Conservation (phyloP, 2,113 vertebrate species). For the Zosterops lateralis region DNA sequence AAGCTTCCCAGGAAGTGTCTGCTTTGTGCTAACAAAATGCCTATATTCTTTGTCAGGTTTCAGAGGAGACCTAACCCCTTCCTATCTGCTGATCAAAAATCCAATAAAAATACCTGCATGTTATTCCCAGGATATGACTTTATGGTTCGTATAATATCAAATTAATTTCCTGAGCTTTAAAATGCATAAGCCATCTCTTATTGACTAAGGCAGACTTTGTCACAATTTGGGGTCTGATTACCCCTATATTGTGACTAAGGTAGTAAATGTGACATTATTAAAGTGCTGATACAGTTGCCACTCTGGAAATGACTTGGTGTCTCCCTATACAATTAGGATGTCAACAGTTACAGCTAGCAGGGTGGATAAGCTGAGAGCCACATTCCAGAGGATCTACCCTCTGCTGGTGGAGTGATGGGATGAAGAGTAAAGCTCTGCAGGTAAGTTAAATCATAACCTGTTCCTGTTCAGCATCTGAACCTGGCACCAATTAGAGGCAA, state of each 20-base stretch:
- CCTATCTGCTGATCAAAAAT: conserved; percentile 20
- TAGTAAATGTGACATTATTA: background rate
- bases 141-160: background rate
- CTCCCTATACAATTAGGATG: background rate
- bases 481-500: background rate
- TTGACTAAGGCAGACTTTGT: background rate
- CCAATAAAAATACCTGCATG: conserved; percentile 10
- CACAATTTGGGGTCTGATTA: background rate
- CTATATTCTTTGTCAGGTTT: background rate
- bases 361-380: background rate
- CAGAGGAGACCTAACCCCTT: conserved; percentile 11
- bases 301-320: background rate
- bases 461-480: background rate
- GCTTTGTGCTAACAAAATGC: conserved; percentile 1
- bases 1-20: background rate
- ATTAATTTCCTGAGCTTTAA: conserved; percentile 8
- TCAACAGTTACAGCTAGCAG: background rate
- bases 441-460: background rate
- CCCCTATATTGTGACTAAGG: background rate
- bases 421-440: background rate
- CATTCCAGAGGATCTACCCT: background rate
- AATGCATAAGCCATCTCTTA: background rate
- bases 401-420: background rate
- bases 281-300: background rate
- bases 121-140: conserved; percentile 1